Percentiles rank a stretch among this genome's conserved stretches.
These are phyloP conservation scores for Etheostoma cragini DNA, from an alignment of 2,113 vertebrate genomes.

Conservation along the genomic window DNA sequence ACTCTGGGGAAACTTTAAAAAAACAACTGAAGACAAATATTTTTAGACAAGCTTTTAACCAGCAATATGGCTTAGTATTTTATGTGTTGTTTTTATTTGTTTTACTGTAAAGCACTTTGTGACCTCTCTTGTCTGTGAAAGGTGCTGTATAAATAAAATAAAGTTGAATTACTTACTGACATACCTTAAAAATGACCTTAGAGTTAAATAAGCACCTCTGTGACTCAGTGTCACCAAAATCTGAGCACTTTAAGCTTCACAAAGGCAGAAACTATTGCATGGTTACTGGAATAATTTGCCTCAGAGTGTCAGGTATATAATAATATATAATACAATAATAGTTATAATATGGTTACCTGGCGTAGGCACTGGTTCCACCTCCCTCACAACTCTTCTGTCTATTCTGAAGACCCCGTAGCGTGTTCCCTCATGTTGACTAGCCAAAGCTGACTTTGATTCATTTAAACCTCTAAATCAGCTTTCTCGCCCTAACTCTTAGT, in stretches of 20 bases:
- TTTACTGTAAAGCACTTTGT: too few species aligned
- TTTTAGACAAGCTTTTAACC: too few species aligned
- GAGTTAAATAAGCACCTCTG: neutral
- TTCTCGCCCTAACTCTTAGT: constrained; percentile 35
- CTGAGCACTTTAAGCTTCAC: neutral
- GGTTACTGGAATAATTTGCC: neutral
- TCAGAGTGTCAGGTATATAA: neutral
- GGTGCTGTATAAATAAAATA: too few species aligned
- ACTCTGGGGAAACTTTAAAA: too few species aligned
- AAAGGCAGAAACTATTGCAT: neutral
- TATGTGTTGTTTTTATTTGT: too few species aligned
- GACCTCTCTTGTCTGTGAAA: too few species aligned
- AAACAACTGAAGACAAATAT: too few species aligned
- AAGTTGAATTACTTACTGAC: too few species aligned
- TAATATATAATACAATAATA: too few species aligned
- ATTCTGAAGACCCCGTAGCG: constrained; percentile 1
- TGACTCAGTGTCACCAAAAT: neutral
- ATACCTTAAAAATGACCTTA: neutral
- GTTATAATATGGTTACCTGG: neutral
- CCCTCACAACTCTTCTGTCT: constrained; percentile 7
- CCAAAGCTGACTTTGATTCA: constrained; percentile 51
- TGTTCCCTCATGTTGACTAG: constrained; percentile 9
- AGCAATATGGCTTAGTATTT: too few species aligned
- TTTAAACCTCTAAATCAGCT: constrained; percentile 46
- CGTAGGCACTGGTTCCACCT: neutral